Conservation (phyloP, 2,113 vertebrate genomes). For the Prochilodus magdalenae region DNA sequence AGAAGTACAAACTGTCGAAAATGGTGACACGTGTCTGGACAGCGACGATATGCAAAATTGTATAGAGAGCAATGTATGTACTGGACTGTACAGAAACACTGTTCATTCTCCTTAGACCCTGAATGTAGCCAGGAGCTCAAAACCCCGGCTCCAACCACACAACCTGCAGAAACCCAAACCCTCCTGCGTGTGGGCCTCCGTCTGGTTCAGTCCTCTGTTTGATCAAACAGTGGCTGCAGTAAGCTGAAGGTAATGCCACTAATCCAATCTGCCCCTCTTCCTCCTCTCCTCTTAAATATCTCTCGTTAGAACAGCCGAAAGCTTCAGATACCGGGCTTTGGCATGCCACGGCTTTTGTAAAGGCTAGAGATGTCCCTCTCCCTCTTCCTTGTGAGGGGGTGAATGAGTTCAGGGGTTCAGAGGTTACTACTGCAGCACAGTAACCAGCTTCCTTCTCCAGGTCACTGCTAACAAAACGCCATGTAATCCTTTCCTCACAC, state of each 20-base stretch:
- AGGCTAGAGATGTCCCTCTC: not conserved
- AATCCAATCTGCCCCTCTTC: not conserved
- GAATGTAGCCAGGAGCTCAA: no score
- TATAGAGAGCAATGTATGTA: no score
- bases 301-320: not conserved
- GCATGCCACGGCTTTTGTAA: not conserved
- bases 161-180: not conserved
- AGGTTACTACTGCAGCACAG: not conserved
- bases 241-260: not conserved
- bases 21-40: no score
- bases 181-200: no score
- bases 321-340: not conserved
- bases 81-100: no score
- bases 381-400: not conserved
- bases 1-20: no score
- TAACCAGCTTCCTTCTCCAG: not conserved
- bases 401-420: not conserved
- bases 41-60: no score
- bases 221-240: not conserved
- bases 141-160: no score
- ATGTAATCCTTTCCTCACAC: not conserved
- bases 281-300: not conserved
- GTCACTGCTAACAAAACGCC: constrained; percentile 13
- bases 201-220: not conserved
- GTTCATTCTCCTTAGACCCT: no score